These are phyloP conservation scores for Lycaon pictus DNA, from an alignment of 2,113 vertebrate species.

Conservation along the genomic window DNA sequence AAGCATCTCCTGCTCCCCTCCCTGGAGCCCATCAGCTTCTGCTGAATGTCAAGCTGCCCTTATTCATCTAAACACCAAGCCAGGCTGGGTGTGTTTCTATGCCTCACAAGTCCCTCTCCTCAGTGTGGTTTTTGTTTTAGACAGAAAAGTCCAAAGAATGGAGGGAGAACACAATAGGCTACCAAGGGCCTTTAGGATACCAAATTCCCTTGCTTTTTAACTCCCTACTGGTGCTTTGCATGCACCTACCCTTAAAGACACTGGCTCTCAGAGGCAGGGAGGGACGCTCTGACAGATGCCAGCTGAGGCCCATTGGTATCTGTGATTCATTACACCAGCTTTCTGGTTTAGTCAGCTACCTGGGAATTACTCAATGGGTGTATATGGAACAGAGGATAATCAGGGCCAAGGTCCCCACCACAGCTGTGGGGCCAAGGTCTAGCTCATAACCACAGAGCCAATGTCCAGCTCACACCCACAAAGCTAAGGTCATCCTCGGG, in stretches of 20 bases:
- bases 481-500: not conserved
- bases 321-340: not conserved
- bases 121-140: not conserved
- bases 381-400: not conserved
- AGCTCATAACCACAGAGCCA: not conserved
- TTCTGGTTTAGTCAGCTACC: not conserved
- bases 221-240: not conserved
- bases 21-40: not conserved
- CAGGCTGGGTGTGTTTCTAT: not conserved
- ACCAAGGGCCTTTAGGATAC: not conserved
- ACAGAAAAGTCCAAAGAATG: not conserved
- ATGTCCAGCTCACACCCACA: not conserved
- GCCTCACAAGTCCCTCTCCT: not conserved
- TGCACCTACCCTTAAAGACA: not conserved
- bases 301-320: not conserved
- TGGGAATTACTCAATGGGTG: not conserved
- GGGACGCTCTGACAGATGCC: rapidly evolving
- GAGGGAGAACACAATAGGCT: not conserved
- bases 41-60: too few relatives aligned
- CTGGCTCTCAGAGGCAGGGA: not conserved
- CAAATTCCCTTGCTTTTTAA: not conserved
- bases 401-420: not conserved
- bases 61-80: too few relatives aligned
- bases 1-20: not conserved
- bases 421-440: not conserved